phyloP scores from a whole-genome alignment of 2,888 invertebrate species.

The Merodon equestris region DNA sequence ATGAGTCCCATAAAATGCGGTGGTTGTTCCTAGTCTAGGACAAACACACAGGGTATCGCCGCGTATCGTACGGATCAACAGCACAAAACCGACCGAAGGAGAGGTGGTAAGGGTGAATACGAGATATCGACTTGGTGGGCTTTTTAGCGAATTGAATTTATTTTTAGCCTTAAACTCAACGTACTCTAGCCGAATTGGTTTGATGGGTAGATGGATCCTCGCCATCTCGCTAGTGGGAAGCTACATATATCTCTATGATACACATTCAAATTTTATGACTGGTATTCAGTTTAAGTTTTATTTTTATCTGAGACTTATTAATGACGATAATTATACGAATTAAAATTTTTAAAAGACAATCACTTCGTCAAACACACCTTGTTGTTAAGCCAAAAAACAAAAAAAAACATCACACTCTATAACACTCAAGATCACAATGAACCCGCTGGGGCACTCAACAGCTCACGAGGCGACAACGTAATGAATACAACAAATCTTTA shows the following conservation, averaged over 20 bases:
- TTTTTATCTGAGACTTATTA: slow-evolving; percentile 12
- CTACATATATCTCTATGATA: no score
- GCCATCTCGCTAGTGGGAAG: slow-evolving; percentile 12
- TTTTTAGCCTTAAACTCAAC: slow-evolving; percentile 52
- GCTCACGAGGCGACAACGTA: slow-evolving; percentile 40
- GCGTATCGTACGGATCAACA: slow-evolving; percentile 1
- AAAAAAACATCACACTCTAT: slow-evolving; percentile 19
- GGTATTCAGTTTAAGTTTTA: background rate
- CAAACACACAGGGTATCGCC: slow-evolving; percentile 1
- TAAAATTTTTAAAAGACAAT: slow-evolving; percentile 4
- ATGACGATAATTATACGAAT: slow-evolving; percentile 26
- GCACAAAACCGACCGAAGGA: slow-evolving; percentile 8
- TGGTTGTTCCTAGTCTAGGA: slow-evolving; percentile 55
- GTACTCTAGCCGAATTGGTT: background rate
- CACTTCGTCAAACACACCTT: slow-evolving; percentile 8
- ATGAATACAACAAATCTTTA: slow-evolving; percentile 23
- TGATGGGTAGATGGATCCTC: no score
- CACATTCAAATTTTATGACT: slow-evolving; percentile 51
- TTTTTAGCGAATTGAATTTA: slow-evolving; percentile 59
- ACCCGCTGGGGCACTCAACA: slow-evolving; percentile 50
- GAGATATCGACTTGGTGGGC: slow-evolving; percentile 55
- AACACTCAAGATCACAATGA: slow-evolving; percentile 45
- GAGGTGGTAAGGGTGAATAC: slow-evolving; percentile 29
- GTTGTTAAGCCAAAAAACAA: no score
- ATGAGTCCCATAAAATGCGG: slow-evolving; percentile 22